Evolutionary conservation across 2,797 vertebrate species (phyloP).

Genomic region (Enteromius afrohamiltoni): DNA sequence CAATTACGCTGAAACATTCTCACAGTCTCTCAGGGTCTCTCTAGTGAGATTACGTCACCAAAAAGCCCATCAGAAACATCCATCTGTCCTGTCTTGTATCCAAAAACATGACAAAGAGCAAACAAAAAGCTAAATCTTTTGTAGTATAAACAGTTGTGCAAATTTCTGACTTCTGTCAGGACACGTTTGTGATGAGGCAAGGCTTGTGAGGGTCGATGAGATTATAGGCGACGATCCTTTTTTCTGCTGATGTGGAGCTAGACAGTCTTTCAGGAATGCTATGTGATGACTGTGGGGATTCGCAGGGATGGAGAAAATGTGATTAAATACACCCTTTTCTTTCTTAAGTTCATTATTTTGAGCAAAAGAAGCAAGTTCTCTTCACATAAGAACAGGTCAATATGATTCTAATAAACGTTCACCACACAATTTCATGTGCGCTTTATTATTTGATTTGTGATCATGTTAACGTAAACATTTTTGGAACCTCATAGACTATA

Average conservation of each 20-base stretch:
- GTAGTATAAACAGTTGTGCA: neutral
- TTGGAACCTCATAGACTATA: neutral
- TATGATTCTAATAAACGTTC: slow-evolving; percentile 10
- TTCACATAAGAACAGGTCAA: slow-evolving; percentile 13
- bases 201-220: neutral
- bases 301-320: slow-evolving; percentile 35
- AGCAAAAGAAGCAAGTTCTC: slow-evolving; percentile 21
- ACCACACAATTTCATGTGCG: neutral
- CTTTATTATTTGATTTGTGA: neutral
- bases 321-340: slow-evolving; percentile 30
- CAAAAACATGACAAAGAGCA: slow-evolving; percentile 12
- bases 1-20: neutral
- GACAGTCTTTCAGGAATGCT: slow-evolving; percentile 25
- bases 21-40: neutral
- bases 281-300: slow-evolving; percentile 22
- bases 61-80: neutral
- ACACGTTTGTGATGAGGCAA: neutral
- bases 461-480: neutral
- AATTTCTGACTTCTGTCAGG: slow-evolving; percentile 21
- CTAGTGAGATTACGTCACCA: neutral
- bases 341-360: slow-evolving; percentile 29
- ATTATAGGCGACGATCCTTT: slow-evolving; percentile 13
- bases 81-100: neutral
- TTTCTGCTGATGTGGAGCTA: slow-evolving; percentile 39
- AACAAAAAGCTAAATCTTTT: neutral